A percentile compares a stretch with the other conserved stretches of the same genome.
These are phyloP conservation scores for Callionymus lyra DNA, from an alignment of 2,113 vertebrate species.

Conservation along the genomic window DNA sequence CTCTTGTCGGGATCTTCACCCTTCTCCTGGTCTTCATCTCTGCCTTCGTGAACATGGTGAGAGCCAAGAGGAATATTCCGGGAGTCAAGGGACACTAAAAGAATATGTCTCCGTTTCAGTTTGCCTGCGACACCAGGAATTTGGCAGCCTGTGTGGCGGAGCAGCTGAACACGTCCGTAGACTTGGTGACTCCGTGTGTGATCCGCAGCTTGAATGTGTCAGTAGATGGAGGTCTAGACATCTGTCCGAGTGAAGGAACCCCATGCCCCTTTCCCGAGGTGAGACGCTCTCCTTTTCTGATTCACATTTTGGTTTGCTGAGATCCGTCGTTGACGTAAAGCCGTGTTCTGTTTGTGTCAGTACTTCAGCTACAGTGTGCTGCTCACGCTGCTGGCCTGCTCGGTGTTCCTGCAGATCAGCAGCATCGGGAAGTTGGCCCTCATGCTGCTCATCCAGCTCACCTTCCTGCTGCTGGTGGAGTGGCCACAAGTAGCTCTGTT, in stretches of 20 bases:
- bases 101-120: conserved; percentile 56
- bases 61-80: not conserved
- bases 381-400: conserved; percentile 90
- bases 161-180: conserved; percentile 73
- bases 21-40: conserved; percentile 86
- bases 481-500: conserved; percentile 85
- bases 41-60: conserved; percentile 85
- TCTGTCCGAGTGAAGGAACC: conserved; percentile 71
- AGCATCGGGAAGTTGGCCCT: conserved; percentile 91
- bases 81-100: conserved; percentile 2
- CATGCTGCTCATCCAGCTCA: conserved; percentile 81
- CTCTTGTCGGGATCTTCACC: conserved; percentile 77
- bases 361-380: conserved; percentile 88
- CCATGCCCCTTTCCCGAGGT: conserved; percentile 91
- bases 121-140: conserved; percentile 78
- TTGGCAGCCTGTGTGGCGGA: conserved; percentile 74
- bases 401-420: conserved; percentile 96
- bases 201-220: conserved; percentile 79
- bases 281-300: conserved; percentile 6
- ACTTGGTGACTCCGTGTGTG: conserved; percentile 77
- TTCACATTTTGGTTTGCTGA: conserved; percentile 13
- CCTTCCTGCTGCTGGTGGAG: conserved; percentile 85
- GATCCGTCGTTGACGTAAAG: conserved; percentile 6
- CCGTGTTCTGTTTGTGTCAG: conserved; percentile 52
- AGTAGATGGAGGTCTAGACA: conserved; percentile 63